A percentile compares a stretch with the other conserved stretches of the same genome.
Conservation (phyloP, 2,113 vertebrate species). For the Aegithalos caudatus region DNA sequence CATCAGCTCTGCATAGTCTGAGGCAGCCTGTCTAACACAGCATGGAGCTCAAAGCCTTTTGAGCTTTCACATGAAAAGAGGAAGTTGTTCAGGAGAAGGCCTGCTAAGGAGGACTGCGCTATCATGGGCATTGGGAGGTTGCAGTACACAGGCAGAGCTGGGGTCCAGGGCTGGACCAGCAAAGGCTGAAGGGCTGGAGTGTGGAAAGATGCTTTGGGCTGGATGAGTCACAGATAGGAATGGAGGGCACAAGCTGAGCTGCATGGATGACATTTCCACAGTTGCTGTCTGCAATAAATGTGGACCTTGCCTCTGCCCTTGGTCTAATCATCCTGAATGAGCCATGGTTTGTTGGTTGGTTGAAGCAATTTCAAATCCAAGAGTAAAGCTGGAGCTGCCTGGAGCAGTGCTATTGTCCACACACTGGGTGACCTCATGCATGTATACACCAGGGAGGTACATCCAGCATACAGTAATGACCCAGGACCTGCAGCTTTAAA, state of each 20-base stretch:
- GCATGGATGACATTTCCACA: neutral
- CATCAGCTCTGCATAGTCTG: neutral
- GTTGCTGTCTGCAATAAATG: neutral
- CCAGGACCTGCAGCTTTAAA: slow-evolving; percentile 40
- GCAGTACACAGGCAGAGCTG: neutral
- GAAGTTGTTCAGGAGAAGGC: neutral
- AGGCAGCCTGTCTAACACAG: neutral
- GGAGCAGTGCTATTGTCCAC: neutral
- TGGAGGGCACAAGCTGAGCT: neutral
- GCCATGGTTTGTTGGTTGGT: neutral
- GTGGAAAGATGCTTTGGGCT: neutral
- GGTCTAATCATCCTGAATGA: neutral
- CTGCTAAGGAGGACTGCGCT: neutral
- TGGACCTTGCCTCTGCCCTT: neutral
- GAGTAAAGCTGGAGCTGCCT: neutral
- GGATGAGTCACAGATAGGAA: neutral
- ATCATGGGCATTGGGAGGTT: neutral
- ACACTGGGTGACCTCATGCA: neutral
- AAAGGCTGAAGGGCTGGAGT: neutral
- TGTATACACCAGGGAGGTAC: neutral
- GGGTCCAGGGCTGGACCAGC: neutral
- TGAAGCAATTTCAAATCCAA: slow-evolving; percentile 17
- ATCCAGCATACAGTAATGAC: neutral
- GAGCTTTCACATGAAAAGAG: neutral
- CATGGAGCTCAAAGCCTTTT: neutral